Evolutionary conservation across 2,797 vertebrate species (phyloP), one percentile per base, ranked within the genome.

Genomic region (Sebastes umbrosus): DNA sequence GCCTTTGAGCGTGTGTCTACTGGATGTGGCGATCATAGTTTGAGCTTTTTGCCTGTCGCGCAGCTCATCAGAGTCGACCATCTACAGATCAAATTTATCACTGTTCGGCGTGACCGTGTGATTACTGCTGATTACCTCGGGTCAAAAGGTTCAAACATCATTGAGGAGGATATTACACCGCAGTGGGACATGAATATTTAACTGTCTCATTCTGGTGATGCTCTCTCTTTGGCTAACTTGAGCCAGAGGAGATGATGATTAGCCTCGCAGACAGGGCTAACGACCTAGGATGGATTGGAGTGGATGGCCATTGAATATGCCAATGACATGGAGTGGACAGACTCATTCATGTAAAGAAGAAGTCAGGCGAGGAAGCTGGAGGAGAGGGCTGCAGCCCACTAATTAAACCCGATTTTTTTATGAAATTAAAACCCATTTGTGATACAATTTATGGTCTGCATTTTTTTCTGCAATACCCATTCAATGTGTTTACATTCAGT

Each of bases 121-220:
- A 93, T 94, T 92, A 89, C 91, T 50, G 77, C 82, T 43, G 81
- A 91, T 93, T 83, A 91, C 87, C 88, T 73, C 50, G 5, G 90
- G 92, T 93, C 88, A 80, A 71, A 72, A 83, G 90, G 92, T 93
- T 92, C 85, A 90, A 88, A 93, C 87, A 90, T 92, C 88, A 93
- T 72, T 27, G 85, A 82, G 80, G 90, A 94, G 93, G 94, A 94
- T 90, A 94, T 94, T 94, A 93, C 87, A 80, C 86, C 14, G 66
- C 73, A 24, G 79, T 67, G 87, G 86, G 89, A 86, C 92, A 94
- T 95, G 92, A 94, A 95, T 94, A 95, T 95, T 95, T 94, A 94
- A 94, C 88, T 81, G 86, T 92, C 92, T 93, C 93, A 91, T 92
- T 92, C 91, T 91, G 91, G 59, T 57, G 66, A 87, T 73, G 81